These are phyloP conservation scores for Caprella mutica DNA, from an alignment of 2,888 invertebrate genomes.

Conservation along the genomic window DNA sequence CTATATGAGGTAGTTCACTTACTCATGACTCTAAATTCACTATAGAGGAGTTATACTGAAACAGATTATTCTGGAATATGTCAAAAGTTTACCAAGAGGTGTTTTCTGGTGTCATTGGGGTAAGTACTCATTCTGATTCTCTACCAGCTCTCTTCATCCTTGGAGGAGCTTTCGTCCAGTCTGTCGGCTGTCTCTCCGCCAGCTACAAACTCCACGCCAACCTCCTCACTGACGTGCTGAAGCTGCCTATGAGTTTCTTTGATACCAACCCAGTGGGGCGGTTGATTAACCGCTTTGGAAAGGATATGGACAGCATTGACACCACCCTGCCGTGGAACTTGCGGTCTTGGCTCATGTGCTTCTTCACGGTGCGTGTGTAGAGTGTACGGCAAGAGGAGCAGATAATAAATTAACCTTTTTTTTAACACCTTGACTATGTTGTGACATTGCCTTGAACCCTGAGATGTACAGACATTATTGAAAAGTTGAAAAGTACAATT, in stretches of 20 bases:
- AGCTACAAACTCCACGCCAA: conserved; percentile 51
- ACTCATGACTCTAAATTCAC: too few species aligned
- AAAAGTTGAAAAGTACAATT: too few species aligned
- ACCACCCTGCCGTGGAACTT: conserved; percentile 45
- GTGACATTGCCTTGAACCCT: too few species aligned
- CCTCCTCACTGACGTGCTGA: conserved; percentile 54
- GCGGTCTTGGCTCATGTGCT: conserved; percentile 50
- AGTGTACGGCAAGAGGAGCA: neutral
- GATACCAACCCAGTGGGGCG: conserved; percentile 42
- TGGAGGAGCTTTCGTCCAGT: conserved; percentile 35
- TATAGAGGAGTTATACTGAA: too few species aligned
- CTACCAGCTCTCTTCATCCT: conserved; percentile 35
- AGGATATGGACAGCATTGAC: conserved; percentile 37
- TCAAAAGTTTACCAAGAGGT: too few species aligned
- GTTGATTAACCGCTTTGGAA: conserved; percentile 42
- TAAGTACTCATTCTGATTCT: too few species aligned
- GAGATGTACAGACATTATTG: too few species aligned
- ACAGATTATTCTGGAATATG: too few species aligned
- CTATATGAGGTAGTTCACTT: too few species aligned
- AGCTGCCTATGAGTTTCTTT: conserved; percentile 41
- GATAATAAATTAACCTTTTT: too few species aligned
- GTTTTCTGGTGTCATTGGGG: too few species aligned
- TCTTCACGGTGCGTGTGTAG: conserved; percentile 7
- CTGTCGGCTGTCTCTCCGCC: conserved; percentile 28
- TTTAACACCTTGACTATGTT: too few species aligned